Base-by-base conservation (phyloP, 2,797 vertebrate species). In the Clarias fuscus region DNA sequence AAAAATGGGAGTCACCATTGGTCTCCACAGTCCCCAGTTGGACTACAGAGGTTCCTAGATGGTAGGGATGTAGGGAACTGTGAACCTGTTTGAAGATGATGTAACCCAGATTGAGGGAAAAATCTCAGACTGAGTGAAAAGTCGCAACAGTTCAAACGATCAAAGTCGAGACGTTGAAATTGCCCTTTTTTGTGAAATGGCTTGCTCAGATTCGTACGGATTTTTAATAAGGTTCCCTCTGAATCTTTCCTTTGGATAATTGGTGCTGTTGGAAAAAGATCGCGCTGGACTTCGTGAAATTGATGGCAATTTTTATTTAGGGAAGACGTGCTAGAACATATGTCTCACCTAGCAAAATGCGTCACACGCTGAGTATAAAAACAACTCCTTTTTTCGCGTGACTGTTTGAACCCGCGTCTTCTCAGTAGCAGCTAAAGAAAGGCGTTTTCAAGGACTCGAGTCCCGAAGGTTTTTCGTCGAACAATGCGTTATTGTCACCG, bases 401-500 rank as follows among this genome's bases (percentile, higher is more conserved):
- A 43, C 18, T 17, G 30, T 11, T 22, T 62, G 64, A 67, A 77
- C 2, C 24, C 7, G 17, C 33, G 5, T 6, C 40, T 48, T 68
- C 78, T 67, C 30, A 22, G 48, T 58, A 30, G n/a, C 53, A 20
- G 13, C 17, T 82, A 59, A 86, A 83, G 80, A 71, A 72, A 71
- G 37, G 24, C 59, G 37, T 71, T 62, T 62, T 79, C 65, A 84
- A 84, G 83, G 85, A 68, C 65, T 70, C 14, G 8, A 15, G 72
- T 79, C 64, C 73, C 76, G 73, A 56, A 86, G 81, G 73, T 81
- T 86, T 86, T 48, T 24, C 65, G 62, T 62, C 59, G 56, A 86
- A 81, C 85, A 86, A 73, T 64, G 59, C 33, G 14, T 33, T 30
- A 72, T 80, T 72, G 72, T 58, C 62, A 77, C 71, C 76, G 78